These are phyloP conservation scores for Wiebesia pumilae DNA, from an alignment of 1,140 invertebrate genomes.

Conservation along the genomic window DNA sequence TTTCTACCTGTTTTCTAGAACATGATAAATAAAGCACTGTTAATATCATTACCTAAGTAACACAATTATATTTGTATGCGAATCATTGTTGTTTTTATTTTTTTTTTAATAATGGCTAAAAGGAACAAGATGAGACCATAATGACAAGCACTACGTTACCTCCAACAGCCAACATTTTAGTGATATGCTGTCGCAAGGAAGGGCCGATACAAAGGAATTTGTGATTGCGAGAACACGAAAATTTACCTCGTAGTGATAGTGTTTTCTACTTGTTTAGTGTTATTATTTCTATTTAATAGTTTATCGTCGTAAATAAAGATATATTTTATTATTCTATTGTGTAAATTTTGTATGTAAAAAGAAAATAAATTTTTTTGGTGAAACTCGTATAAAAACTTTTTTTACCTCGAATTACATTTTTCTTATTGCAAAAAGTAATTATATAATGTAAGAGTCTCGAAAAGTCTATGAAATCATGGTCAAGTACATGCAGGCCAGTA, in stretches of 20 bases:
- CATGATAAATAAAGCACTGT: not conserved
- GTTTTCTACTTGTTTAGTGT: not conserved
- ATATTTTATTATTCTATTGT: not conserved
- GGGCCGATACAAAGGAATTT: not conserved
- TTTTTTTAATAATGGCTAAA: not conserved
- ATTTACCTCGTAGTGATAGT: not conserved
- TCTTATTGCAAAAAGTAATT: not conserved
- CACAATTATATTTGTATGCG: not conserved
- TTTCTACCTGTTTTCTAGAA: too few species aligned
- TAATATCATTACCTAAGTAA: not conserved
- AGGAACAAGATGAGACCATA: not conserved
- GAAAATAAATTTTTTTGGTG: not conserved
- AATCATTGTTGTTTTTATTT: not conserved
- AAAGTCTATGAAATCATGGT: too few species aligned
- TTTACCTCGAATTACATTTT: not conserved
- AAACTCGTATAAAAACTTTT: not conserved
- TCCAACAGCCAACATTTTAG: not conserved
- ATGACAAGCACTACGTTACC: not conserved
- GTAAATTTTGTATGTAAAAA: not conserved
- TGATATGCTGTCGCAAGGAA: slow-evolving; percentile 9
- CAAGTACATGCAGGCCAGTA: too few species aligned
- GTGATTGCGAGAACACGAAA: not conserved
- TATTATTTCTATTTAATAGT: not conserved
- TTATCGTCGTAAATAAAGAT: not conserved
- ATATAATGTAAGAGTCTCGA: too few species aligned